These are phyloP conservation scores for Heterodera filipjevi DNA, from an alignment of 2,888 invertebrate genomes.

Conservation along the genomic window DNA sequence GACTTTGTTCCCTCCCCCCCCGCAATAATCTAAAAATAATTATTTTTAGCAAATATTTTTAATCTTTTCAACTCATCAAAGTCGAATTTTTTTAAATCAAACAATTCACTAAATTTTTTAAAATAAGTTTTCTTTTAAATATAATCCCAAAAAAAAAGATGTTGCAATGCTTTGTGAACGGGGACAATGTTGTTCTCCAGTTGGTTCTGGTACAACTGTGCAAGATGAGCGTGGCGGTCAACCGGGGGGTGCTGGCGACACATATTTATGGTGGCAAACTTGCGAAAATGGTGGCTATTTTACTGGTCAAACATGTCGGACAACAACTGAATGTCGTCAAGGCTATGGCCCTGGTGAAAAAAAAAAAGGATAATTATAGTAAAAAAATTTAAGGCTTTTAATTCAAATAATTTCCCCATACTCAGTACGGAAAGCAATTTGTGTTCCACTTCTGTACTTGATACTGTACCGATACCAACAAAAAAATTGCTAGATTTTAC, in stretches of 20 bases:
- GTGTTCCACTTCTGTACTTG: too few relatives aligned
- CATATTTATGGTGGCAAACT: constrained; percentile 21
- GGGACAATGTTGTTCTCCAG: neutral
- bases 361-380: neutral
- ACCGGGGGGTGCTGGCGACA: neutral
- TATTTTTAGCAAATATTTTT: too few relatives aligned
- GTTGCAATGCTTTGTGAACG: neutral
- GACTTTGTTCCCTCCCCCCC: too few relatives aligned
- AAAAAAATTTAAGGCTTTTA: too few relatives aligned
- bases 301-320: constrained; percentile 13
- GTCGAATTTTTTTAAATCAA: neutral
- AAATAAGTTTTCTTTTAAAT: neutral
- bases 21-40: too few relatives aligned
- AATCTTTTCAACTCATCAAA: too few relatives aligned
- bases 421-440: too few relatives aligned
- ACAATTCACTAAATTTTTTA: neutral
- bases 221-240: neutral
- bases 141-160: neutral
- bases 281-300: constrained; percentile 33
- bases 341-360: neutral
- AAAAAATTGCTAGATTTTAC: too few relatives aligned
- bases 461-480: too few relatives aligned
- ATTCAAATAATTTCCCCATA: too few relatives aligned
- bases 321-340: constrained; percentile 5
- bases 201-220: neutral